Conservation (phyloP, 1,140 invertebrate species). For the Rhysida immarginata region DNA sequence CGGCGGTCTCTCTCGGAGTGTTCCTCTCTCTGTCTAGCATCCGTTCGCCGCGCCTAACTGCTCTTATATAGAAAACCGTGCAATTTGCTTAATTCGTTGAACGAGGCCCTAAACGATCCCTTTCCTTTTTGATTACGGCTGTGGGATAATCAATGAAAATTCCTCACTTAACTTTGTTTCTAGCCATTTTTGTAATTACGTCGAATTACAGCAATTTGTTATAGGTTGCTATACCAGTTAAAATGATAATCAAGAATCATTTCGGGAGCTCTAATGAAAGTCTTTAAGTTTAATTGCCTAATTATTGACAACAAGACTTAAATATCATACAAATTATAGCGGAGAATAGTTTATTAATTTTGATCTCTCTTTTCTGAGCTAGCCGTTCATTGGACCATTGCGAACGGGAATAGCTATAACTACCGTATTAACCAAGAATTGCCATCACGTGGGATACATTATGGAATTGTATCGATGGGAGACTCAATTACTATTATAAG, state of each 20-base stretch:
- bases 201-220: background rate
- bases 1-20: too few species aligned
- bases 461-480: too few species aligned
- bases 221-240: background rate
- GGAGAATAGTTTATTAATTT: constrained; percentile 5
- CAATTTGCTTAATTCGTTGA: constrained; percentile 5
- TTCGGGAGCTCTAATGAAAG: background rate
- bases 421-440: too few species aligned
- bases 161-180: constrained; percentile 6
- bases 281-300: constrained; percentile 4
- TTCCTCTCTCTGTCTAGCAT: background rate
- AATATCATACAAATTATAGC: background rate
- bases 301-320: constrained; percentile 4
- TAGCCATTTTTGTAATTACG: background rate
- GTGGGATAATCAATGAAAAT: background rate
- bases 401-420: too few species aligned
- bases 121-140: background rate
- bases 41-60: background rate
- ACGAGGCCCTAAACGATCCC: background rate
- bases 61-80: background rate
- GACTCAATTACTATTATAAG: too few species aligned
- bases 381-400: too few species aligned
- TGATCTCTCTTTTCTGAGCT: too few species aligned
- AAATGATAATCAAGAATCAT: background rate
- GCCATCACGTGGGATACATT: too few species aligned